These are phyloP conservation scores for rabbit (Oryctolagus cuniculus) DNA, from an alignment of 2,113 vertebrate species.

Conservation along the genomic window DNA sequence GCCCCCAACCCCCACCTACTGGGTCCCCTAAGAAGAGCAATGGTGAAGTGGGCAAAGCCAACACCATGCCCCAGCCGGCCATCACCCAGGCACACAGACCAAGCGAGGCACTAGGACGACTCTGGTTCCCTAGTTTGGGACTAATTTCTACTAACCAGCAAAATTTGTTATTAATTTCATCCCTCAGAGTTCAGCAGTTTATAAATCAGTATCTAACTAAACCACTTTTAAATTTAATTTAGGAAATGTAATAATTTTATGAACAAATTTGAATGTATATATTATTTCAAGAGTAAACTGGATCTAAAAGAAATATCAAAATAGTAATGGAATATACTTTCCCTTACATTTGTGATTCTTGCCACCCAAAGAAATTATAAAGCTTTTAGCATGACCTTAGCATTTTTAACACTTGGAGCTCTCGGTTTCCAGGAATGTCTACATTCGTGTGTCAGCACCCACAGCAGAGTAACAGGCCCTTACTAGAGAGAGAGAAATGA, in stretches of 20 bases:
- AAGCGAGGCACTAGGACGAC: background rate
- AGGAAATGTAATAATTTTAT: constrained; percentile 58
- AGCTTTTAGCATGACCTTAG: constrained; percentile 16
- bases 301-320: constrained; percentile 63
- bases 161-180: constrained; percentile 59
- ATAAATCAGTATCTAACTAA: constrained; percentile 48
- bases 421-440: background rate
- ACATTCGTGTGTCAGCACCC: background rate
- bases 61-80: background rate
- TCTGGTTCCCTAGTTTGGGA: background rate
- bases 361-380: background rate
- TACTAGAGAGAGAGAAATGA: background rate
- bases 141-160: constrained; percentile 51
- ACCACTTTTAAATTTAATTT: constrained; percentile 61
- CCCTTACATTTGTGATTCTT: constrained; percentile 43
- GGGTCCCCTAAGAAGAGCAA: background rate
- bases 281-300: constrained; percentile 52
- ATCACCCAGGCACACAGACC: background rate
- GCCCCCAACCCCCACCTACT: background rate
- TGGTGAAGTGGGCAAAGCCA: background rate
- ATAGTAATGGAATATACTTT: constrained; percentile 48
- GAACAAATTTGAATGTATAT: constrained; percentile 26
- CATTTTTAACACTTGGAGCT: background rate
- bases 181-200: constrained; percentile 1
- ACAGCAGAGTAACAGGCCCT: background rate